Conservation (phyloP, 2,113 vertebrate species). For the Oriolus oriolus region DNA sequence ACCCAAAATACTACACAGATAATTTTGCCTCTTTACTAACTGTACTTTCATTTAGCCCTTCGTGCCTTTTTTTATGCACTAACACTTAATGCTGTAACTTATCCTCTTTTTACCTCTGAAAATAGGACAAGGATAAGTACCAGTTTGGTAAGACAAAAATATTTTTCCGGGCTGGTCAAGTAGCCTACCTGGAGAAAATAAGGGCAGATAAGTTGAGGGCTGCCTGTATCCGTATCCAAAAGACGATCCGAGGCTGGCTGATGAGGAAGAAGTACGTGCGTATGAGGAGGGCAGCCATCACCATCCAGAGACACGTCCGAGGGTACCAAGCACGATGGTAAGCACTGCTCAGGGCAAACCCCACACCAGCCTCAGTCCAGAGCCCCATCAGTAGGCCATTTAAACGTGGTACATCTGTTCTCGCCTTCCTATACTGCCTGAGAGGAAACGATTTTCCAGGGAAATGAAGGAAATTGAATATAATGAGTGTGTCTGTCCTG, state of each 20-base stretch:
- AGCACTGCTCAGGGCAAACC: conserved; percentile 29
- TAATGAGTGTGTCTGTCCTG: not conserved
- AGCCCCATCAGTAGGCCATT: not conserved
- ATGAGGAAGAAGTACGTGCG: conserved; percentile 92
- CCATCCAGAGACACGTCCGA: conserved; percentile 89
- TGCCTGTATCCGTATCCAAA: conserved; percentile 97
- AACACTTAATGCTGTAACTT: conserved; percentile 21
- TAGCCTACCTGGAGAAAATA: conserved; percentile 95
- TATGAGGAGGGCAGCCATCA: conserved; percentile 85
- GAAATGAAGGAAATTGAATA: not conserved
- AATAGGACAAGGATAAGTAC: conserved; percentile 96
- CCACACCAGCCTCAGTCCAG: not conserved
- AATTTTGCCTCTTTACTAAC: conserved; percentile 41
- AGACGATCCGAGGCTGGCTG: conserved; percentile 95
- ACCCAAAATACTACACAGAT: conserved; percentile 7
- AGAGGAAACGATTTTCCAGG: not conserved
- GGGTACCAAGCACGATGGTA: conserved; percentile 96
- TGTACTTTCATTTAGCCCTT: conserved; percentile 42
- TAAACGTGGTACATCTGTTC: not conserved
- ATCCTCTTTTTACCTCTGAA: conserved; percentile 66
- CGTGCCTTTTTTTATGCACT: not conserved
- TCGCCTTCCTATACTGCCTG: not conserved
- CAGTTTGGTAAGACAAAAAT: conserved; percentile 99
- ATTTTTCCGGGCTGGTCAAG: conserved; percentile 98
- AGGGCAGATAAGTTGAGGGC: conserved; percentile 92